Percentiles rank a stretch among this genome's conserved stretches.
phyloP scores from a whole-genome alignment of 2,113 vertebrate species.

The Tyrannus savana region DNA sequence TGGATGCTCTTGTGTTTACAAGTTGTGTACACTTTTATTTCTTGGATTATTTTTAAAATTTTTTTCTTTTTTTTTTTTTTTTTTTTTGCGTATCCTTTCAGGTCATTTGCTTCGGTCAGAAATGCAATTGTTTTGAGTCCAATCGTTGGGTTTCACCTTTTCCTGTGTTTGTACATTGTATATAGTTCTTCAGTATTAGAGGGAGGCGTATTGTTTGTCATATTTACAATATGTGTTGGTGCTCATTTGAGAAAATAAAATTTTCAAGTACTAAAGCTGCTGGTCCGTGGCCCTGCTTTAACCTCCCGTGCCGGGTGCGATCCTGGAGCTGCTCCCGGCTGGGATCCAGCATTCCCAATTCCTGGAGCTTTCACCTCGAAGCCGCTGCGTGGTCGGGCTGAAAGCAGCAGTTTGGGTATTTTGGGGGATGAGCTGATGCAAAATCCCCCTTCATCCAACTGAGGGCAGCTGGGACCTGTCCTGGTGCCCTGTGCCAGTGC shows the following conservation, averaged over 20 bases:
- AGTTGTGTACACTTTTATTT: slow-evolving; percentile 71
- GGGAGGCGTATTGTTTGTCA: slow-evolving; percentile 78
- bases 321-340: not conserved
- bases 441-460: not conserved
- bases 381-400: fast-evolving
- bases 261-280: slow-evolving; percentile 79
- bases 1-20: slow-evolving; percentile 83
- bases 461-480: not conserved
- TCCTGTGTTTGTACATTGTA: slow-evolving; percentile 75
- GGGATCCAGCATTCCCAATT: fast-evolving
- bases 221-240: slow-evolving; percentile 84
- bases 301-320: fast-evolving
- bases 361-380: not conserved
- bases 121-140: slow-evolving; percentile 72
- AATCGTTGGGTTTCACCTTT: slow-evolving; percentile 68
- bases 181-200: slow-evolving; percentile 83
- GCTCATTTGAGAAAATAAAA: slow-evolving; percentile 88
- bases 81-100: slow-evolving; percentile 62
- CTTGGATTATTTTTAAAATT: slow-evolving; percentile 46
- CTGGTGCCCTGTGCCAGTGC: not conserved
- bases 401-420: not conserved
- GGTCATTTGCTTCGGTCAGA: slow-evolving; percentile 77
- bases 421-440: not conserved
- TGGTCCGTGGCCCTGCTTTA: fast-evolving
- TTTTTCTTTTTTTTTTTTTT: slow-evolving; percentile 20